Evolutionary conservation across 2,888 invertebrate species (phyloP), one percentile per base, ranked within the genome.

Genomic region (Ecliptopera silaceata): DNA sequence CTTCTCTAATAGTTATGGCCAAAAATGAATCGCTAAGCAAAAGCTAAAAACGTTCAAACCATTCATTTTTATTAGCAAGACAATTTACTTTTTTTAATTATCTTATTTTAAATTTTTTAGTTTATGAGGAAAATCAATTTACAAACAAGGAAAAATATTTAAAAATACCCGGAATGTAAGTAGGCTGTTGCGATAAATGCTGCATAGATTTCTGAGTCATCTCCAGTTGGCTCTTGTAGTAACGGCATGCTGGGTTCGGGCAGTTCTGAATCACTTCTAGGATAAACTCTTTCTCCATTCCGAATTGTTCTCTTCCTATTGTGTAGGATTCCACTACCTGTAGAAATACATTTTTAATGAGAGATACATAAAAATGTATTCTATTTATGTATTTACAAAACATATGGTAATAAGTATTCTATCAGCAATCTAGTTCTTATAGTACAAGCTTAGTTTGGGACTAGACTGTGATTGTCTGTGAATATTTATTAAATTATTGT

Each of bases 261-360:
- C 97, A 97, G 69, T 96, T 96, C 77, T 97, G 96, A 12, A 97
- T 96, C 20, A 97, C 96, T 84, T 97, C 97, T 51, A 97, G 93
- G 46, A 97, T 96, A 72, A 97, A 97, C 74, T 97, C 97, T 72
- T 97, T 96, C 79, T 97, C 97, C 96, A 97, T 97, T 46, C 96
- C 96, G 87, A 96, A 96, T 77, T 95, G 95, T 76, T 96, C 96
- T 56, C 95, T 88, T 8, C 95, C 95, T 78, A 96, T 96, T 63
- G 96, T 96, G 70, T 96, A 97, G 1, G 96, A 96, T 77, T 97
- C 96, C 86, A 96, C 95, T 26, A 95, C 94, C 94, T 94, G 65
- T 61, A 45, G 46, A 11, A 29, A 13, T 4, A n/a, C 11, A 32
- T 22, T 55, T 13, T 20, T 17, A 29, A 36, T 11, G n/a, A 12